Percentiles rank a stretch among this genome's conserved stretches.
Evolutionary conservation across 2,113 vertebrate species (phyloP).

Genomic region (Rhabdornis inornatus): DNA sequence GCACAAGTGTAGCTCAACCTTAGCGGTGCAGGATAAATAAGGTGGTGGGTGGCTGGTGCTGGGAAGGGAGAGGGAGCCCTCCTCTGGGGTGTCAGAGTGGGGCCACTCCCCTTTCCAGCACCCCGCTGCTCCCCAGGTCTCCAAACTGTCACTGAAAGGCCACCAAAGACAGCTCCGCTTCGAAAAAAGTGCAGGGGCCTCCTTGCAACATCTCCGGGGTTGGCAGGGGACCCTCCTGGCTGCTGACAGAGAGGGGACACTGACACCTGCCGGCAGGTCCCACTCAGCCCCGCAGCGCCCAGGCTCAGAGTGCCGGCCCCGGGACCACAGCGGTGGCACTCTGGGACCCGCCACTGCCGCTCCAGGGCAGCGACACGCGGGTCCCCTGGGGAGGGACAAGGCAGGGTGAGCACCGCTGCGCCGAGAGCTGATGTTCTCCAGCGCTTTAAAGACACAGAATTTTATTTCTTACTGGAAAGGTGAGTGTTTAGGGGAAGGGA

Average conservation of each 20-base stretch:
- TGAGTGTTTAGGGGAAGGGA: not conserved
- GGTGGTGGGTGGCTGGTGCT: not conserved
- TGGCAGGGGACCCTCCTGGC: not conserved
- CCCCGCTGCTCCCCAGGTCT: not conserved
- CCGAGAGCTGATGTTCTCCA: not conserved
- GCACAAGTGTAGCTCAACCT: not conserved
- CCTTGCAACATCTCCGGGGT: not conserved
- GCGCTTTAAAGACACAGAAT: not conserved
- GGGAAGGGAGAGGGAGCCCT: not conserved
- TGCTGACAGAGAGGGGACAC: conserved; percentile 25
- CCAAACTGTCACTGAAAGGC: not conserved
- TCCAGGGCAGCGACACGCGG: not conserved
- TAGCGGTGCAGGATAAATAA: not conserved
- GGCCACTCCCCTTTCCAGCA: not conserved
- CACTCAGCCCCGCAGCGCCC: not conserved
- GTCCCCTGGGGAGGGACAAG: not conserved
- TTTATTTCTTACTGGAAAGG: not conserved
- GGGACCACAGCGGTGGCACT: not conserved
- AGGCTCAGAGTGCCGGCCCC: not conserved
- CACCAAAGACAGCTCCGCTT: not conserved
- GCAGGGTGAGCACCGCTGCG: not conserved
- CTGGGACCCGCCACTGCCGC: not conserved
- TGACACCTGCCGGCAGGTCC: conserved; percentile 55
- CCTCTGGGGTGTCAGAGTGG: not conserved
- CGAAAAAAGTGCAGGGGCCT: not conserved